Base-by-base conservation (phyloP, 2,888 invertebrate genomes). In the Eremobia ochroleuca region DNA sequence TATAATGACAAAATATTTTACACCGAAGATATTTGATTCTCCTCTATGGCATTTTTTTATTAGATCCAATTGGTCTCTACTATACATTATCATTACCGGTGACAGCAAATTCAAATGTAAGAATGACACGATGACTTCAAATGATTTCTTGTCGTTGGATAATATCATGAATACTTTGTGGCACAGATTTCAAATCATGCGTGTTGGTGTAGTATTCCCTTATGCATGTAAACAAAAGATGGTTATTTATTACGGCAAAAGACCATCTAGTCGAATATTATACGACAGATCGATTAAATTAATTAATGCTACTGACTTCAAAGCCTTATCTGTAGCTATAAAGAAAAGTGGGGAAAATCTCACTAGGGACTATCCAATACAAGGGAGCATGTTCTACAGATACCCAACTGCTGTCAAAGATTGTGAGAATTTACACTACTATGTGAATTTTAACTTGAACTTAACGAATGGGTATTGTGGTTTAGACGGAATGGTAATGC, bases 401-500 rank as follows among this genome's bases (percentile, higher is more conserved):
- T 93, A 92, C 76, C 94, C 94, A 4, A 94, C 94, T 6, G 86
- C 93, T 34, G 91, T 94, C 21, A 84, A 55, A 31, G 70, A 88
- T 5, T 94, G 94, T 79, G 64, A 88, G 0, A 83, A 88, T n/a
- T 85, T 92, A 18, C 75, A 85, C 31, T 83, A 89, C 21, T 93
- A 92, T 69, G 65, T 88, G 5, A 88, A 84, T 18, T 73, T 88
- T 15, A 84, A 91, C 55, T 68, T 79, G 1, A 85, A 81, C 43
- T 46, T 84, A 8, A 90, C 90, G 4, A 75, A 86, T 37, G 90
- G 91, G 0, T 92, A 84, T 49, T 94, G 94, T 70, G 94, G 94
- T 6, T 76, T 93, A 73, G 94, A 94, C 37, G 93, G 91, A 6
- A 79, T 94, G 73, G 78, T 94, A 4, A 92, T 94, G 92, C 83